Evolutionary conservation across 1,140 invertebrate genomes (phyloP).

Genomic region (Centruroides vittatus): DNA sequence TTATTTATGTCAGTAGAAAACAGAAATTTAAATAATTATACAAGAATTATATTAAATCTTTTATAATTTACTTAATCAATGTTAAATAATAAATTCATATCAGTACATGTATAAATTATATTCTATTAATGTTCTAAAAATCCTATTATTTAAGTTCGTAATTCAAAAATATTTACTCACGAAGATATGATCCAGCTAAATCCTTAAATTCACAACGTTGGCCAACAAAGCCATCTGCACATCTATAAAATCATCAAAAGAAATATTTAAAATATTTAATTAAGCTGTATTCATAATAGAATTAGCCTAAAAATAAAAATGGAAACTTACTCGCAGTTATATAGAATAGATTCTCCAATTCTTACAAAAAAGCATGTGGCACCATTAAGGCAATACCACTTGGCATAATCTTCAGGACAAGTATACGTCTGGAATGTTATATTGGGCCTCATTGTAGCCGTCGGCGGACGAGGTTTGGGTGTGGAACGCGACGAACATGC

Average conservation of each 20-base stretch:
- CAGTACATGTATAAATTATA: too few species aligned
- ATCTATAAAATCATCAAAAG: conserved; percentile 24
- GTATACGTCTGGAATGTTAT: conserved; percentile 87
- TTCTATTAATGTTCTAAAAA: too few species aligned
- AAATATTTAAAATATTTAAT: too few species aligned
- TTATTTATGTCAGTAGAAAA: too few species aligned
- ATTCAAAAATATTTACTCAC: conserved; percentile 37
- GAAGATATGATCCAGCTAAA: conserved; percentile 82
- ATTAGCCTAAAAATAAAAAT: not conserved
- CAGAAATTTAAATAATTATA: too few species aligned
- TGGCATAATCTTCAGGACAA: conserved; percentile 74
- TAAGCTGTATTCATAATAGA: too few species aligned
- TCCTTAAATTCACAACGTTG: conserved; percentile 83
- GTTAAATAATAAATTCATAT: too few species aligned
- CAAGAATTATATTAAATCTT: too few species aligned
- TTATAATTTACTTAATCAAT: too few species aligned
- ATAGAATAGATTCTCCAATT: conserved; percentile 74
- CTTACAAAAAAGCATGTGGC: conserved; percentile 85
- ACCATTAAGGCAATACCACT: conserved; percentile 85
- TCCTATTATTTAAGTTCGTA: too few species aligned
- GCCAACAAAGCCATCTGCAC: conserved; percentile 77
- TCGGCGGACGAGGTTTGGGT: conserved; percentile 38
- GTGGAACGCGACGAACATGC: conserved; percentile 70
- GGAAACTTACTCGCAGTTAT: conserved; percentile 59
- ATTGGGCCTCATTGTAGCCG: conserved; percentile 57